Evolutionary conservation across 2,797 vertebrate species (phyloP).

Genomic region (Carduelis carduelis): DNA sequence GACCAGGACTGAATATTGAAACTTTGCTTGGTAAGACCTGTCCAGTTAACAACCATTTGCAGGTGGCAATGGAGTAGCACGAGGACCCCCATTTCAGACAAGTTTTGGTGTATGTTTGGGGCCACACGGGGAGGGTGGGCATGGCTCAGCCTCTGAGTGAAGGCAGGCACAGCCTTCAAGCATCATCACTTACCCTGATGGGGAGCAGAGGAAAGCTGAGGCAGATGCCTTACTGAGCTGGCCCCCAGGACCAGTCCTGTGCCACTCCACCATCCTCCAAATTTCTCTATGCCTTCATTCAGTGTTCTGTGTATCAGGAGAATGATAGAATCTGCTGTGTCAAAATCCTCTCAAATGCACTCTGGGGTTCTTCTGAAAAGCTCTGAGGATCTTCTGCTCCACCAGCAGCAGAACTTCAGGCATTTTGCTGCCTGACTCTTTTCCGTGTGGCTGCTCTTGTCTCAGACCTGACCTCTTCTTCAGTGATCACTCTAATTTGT

Average conservation of each 20-base stretch:
- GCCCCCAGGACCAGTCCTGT: neutral
- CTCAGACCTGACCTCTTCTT: neutral
- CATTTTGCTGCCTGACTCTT: neutral
- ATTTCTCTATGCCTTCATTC: neutral
- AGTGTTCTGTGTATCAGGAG: accelerated
- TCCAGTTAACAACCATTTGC: neutral
- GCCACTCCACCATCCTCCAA: neutral
- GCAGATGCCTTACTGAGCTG: neutral
- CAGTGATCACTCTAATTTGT: neutral
- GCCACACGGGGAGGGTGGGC: accelerated
- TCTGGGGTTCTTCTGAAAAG: neutral
- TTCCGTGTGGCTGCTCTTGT: neutral
- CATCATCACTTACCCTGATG: neutral
- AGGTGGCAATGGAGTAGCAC: neutral
- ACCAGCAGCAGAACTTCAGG: neutral
- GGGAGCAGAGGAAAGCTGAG: neutral
- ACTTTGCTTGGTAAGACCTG: neutral
- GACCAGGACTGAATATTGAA: neutral
- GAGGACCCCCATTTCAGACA: neutral
- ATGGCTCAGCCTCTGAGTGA: neutral
- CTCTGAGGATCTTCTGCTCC: neutral
- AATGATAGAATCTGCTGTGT: neutral
- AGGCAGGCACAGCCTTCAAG: accelerated
- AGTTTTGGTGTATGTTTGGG: accelerated
- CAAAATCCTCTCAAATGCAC: neutral